Evolutionary conservation across 37 sponge, comb jelly and placozoan species (phyloP).

Genomic region (Chondrosia reniformis): DNA sequence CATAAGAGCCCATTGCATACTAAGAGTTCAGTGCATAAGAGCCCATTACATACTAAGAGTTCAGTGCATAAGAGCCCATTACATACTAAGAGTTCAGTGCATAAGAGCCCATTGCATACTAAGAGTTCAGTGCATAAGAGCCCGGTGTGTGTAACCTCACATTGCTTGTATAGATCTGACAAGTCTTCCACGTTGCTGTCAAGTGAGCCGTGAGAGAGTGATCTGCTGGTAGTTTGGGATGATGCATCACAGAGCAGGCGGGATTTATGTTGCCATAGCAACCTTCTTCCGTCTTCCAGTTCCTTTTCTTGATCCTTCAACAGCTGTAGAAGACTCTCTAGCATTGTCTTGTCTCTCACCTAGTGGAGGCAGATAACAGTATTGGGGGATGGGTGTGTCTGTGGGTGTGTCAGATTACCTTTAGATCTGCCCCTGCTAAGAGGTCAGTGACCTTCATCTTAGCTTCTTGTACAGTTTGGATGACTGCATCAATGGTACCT

Average conservation of each 20-base stretch:
- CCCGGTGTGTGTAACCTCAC: too few relatives aligned
- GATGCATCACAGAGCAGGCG: constrained; percentile 8
- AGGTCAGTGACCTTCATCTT: constrained; percentile 5
- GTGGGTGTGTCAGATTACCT: background rate
- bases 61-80: background rate
- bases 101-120: background rate
- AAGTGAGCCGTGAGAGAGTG: background rate
- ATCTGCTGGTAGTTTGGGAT: background rate
- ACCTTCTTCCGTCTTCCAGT: constrained; percentile 55
- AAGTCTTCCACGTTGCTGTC: background rate
- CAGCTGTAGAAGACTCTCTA: constrained; percentile 62
- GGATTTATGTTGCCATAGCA: constrained; percentile 34
- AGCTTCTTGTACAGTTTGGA: constrained; percentile 19
- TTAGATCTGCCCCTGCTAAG: background rate
- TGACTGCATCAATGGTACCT: background rate
- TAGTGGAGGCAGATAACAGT: background rate
- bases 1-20: background rate
- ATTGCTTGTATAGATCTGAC: background rate
- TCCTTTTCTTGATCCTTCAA: constrained; percentile 58
- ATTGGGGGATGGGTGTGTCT: background rate
- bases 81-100: background rate
- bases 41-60: too few relatives aligned
- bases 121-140: background rate
- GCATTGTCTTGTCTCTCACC: constrained; percentile 47
- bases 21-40: too few relatives aligned